Evolutionary conservation across 2,888 invertebrate species (phyloP), one percentile per base, ranked within the genome.

Genomic region (Pammene fasciana): DNA sequence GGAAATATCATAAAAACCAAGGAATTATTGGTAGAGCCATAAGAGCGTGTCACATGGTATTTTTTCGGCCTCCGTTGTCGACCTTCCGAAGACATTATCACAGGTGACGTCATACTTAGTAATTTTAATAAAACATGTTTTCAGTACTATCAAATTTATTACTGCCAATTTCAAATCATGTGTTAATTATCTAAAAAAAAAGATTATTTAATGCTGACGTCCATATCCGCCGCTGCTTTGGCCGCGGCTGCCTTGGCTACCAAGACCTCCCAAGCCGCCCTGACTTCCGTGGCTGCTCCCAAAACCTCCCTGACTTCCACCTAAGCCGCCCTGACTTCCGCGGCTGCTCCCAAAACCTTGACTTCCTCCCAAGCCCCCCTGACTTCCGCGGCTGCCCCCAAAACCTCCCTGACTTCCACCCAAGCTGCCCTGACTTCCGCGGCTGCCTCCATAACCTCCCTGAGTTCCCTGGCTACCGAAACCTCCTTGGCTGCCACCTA

Each of bases 171-270:
- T 34, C 43, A 41, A 45, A 18, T 50, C 6, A 50, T 11, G 5
- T 18, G 34, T 55, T 10, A 41, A 10, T 10, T 41, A n/a, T n/a
- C n/a, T n/a, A n/a, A n/a, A n/a, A n/a, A n/a, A n/a, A 41, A 18
- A 50, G 10, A 16, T 9, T 4, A 18, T 18, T 50, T 50, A 50
- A 50, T 50, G 18, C 11, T 48, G 48, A 9, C 70, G 61, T 14
- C 67, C 68, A 10, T 48, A 57, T 38, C 75, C 75, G 59, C 71
- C 59, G 8, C 72, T 71, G 38, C 9, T 38, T 7, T 38, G 38
- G 38, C 38, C 38, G 9, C 6, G 38, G 38, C 6, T 38, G 38
- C 38, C 38, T 2, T 48, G 14, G 7, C 46, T 16, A 6, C 50
- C 50, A 9, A 18, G 50, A 11, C 50, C n/a, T 7, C 46, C 16